Conservation (phyloP, 2,888 invertebrate species). For the Hybos culiciformis region DNA sequence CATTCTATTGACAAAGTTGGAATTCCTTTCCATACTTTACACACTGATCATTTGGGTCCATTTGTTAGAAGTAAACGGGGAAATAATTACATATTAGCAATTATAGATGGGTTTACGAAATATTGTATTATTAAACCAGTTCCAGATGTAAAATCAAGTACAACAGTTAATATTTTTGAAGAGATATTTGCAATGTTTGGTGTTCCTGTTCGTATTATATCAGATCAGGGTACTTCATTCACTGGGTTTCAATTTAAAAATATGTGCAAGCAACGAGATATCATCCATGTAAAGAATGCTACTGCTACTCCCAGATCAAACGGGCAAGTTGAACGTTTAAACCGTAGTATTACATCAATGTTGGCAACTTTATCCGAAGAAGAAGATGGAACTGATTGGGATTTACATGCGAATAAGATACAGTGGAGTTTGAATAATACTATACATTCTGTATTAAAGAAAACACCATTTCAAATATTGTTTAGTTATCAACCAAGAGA, state of each 20-base stretch:
- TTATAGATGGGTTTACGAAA: slow-evolving; percentile 29
- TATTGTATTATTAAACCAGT: slow-evolving; percentile 24
- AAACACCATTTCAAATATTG: too few species aligned
- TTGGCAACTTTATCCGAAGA: slow-evolving; percentile 14
- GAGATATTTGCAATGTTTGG: slow-evolving; percentile 22
- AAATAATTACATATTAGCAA: slow-evolving; percentile 24
- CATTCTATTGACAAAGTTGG: slow-evolving; percentile 30
- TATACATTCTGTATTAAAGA: too few species aligned
- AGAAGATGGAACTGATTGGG: slow-evolving; percentile 14
- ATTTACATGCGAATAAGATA: slow-evolving; percentile 14
- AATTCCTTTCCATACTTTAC: slow-evolving; percentile 30
- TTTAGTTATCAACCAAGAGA: too few species aligned
- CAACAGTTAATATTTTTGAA: slow-evolving; percentile 19
- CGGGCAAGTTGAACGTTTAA: slow-evolving; percentile 20
- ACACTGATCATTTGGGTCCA: slow-evolving; percentile 33
- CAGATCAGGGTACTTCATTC: slow-evolving; percentile 28
- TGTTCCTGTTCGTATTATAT: slow-evolving; percentile 22
- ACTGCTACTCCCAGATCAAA: slow-evolving; percentile 21
- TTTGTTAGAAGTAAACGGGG: slow-evolving; percentile 23
- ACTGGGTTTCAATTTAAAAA: slow-evolving; percentile 23
- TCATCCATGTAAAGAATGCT: slow-evolving; percentile 17
- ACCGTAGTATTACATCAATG: slow-evolving; percentile 16
- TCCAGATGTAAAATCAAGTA: slow-evolving; percentile 19
- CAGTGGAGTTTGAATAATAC: slow-evolving; percentile 17
- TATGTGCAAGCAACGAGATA: slow-evolving; percentile 18